Conservation (phyloP, 2,888 invertebrate genomes). For the Troides oblongomaculatus region DNA sequence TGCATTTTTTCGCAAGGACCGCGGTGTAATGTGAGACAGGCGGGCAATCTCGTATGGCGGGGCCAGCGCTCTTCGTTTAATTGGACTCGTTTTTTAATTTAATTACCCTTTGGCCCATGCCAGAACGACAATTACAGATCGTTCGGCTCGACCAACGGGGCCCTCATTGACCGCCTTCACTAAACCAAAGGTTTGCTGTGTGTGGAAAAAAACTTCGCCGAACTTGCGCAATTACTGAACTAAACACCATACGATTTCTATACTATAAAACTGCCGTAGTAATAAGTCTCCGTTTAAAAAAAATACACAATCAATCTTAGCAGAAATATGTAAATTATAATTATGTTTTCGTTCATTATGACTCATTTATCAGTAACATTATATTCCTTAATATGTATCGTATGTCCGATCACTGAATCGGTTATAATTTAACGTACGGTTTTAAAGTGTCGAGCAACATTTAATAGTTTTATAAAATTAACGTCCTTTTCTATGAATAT, state of each 20-base stretch:
- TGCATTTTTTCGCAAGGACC: slow-evolving; percentile 21
- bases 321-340: too few relatives aligned
- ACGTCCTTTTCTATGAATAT: too few relatives aligned
- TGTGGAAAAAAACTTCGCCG: background rate
- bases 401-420: too few relatives aligned
- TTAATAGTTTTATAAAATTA: too few relatives aligned
- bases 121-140: slow-evolving; percentile 72
- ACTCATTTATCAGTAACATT: too few relatives aligned
- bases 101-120: slow-evolving; percentile 78
- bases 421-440: too few relatives aligned
- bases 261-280: too few relatives aligned
- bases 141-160: slow-evolving; percentile 47
- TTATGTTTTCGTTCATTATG: too few relatives aligned
- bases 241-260: background rate
- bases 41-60: slow-evolving; percentile 37
- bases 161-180: slow-evolving; percentile 9
- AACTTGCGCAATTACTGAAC: background rate
- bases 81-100: slow-evolving; percentile 79
- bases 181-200: slow-evolving; percentile 8
- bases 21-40: slow-evolving; percentile 23
- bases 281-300: too few relatives aligned
- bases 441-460: too few relatives aligned
- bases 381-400: too few relatives aligned
- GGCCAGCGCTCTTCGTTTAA: slow-evolving; percentile 56
- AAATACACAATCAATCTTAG: too few relatives aligned